Evolutionary conservation across 2,888 invertebrate genomes (phyloP).

Genomic region (Laspeyria flexula): DNA sequence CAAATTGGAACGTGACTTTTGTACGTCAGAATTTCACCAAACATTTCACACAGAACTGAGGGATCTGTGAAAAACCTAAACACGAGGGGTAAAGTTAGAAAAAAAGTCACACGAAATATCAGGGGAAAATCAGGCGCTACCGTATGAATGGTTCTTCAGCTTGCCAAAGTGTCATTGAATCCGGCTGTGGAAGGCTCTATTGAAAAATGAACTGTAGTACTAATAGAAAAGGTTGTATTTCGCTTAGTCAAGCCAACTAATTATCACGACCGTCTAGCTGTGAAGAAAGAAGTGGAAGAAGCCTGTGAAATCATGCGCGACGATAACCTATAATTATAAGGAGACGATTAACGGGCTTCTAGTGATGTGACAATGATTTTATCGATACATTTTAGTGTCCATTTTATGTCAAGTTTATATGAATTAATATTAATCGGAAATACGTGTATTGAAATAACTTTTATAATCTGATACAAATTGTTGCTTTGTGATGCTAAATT

Average conservation of each 20-base stretch:
- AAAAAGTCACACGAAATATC: constrained; percentile 52
- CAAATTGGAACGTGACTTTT: constrained; percentile 23
- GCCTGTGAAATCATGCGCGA: constrained; percentile 69
- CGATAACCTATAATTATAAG: constrained; percentile 71
- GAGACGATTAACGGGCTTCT: constrained; percentile 62
- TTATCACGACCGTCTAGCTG: constrained; percentile 52
- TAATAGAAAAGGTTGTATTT: constrained; percentile 27
- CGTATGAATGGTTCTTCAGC: constrained; percentile 64
- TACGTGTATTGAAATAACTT: too few species aligned
- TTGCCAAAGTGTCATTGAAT: constrained; percentile 61
- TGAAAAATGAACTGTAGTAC: constrained; percentile 32
- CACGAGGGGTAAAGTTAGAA: constrained; percentile 34
- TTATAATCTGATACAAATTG: too few species aligned
- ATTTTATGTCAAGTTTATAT: too few species aligned
- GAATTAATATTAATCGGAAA: too few species aligned
- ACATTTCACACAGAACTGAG: constrained; percentile 19
- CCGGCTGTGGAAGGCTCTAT: constrained; percentile 22
- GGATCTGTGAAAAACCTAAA: constrained; percentile 34
- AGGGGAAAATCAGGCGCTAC: constrained; percentile 49
- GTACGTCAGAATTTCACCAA: constrained; percentile 11
- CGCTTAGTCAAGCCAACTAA: constrained; percentile 49
- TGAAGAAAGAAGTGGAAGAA: constrained; percentile 64
- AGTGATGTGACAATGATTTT: constrained; percentile 41
- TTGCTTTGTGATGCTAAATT: too few species aligned
- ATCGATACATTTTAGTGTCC: constrained; percentile 14